Conservation (phyloP, 2,797 vertebrate genomes). For the Halcyon chelicuti region DNA sequence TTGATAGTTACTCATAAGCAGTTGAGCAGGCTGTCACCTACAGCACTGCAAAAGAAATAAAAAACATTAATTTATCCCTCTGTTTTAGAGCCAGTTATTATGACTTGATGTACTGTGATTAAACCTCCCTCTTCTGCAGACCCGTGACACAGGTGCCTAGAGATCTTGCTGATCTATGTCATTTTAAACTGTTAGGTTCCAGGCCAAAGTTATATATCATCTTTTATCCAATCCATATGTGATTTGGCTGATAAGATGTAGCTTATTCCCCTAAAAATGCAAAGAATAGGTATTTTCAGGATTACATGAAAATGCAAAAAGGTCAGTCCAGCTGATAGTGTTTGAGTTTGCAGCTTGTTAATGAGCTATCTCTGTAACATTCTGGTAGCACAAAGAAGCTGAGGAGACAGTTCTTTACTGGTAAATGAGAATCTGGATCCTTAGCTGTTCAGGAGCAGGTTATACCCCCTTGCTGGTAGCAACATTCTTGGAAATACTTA, state of each 20-base stretch:
- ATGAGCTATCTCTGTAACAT: not conserved
- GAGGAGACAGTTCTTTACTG: not conserved
- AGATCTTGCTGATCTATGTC: not conserved
- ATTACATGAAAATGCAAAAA: not conserved
- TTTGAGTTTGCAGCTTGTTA: not conserved
- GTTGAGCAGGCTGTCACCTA: not conserved
- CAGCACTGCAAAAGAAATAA: not conserved
- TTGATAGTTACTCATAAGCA: not conserved
- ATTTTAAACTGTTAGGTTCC: not conserved
- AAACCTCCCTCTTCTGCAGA: not conserved
- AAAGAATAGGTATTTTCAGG: not conserved
- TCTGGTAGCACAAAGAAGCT: not conserved
- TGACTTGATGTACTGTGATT: not conserved
- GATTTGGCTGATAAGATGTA: not conserved
- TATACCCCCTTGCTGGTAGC: not conserved
- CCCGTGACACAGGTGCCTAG: not conserved
- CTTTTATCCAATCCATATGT: not conserved
- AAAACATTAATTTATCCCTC: not conserved
- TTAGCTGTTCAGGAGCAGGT: not conserved
- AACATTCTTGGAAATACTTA: conserved; percentile 36
- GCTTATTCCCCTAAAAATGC: not conserved
- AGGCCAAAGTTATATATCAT: not conserved
- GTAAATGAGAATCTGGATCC: not conserved
- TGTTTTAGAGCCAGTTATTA: not conserved
- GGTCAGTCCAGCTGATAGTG: not conserved